These are phyloP conservation scores for Zygogramma bicolorata DNA, from an alignment of 2,888 invertebrate genomes.

Conservation along the genomic window DNA sequence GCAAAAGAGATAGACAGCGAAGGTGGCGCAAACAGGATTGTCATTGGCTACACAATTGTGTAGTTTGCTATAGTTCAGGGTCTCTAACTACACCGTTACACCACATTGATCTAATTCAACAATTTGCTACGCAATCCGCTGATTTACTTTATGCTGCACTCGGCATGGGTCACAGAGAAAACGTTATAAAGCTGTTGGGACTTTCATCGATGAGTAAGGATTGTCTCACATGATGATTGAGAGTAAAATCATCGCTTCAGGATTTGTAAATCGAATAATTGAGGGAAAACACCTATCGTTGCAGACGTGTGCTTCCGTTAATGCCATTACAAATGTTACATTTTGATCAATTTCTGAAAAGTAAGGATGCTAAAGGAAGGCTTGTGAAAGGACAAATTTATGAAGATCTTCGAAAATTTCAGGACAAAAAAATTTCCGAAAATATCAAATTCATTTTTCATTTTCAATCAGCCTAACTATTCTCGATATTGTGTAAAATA, in stretches of 20 bases:
- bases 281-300: slow-evolving; percentile 45
- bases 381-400: slow-evolving; percentile 39
- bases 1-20: too few relatives aligned
- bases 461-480: slow-evolving; percentile 46
- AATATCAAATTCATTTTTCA: slow-evolving; percentile 46
- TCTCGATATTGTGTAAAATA: slow-evolving; percentile 35
- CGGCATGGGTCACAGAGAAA: too few relatives aligned
- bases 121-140: too few relatives aligned
- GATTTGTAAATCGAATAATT: slow-evolving; percentile 47
- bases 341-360: slow-evolving; percentile 31
- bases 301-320: slow-evolving; percentile 44
- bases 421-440: slow-evolving; percentile 30
- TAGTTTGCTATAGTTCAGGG: too few relatives aligned
- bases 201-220: too few relatives aligned
- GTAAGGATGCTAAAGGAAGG: slow-evolving; percentile 26
- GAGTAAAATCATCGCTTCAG: slow-evolving; percentile 39
- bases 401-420: slow-evolving; percentile 33
- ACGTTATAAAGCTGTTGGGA: too few relatives aligned
- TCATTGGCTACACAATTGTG: too few relatives aligned
- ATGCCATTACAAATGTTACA: slow-evolving; percentile 46
- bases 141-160: too few relatives aligned
- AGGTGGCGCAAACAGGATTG: too few relatives aligned
- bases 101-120: too few relatives aligned
- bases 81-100: too few relatives aligned
- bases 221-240: slow-evolving; percentile 31